Conservation (phyloP, 64 coral and sea anemone species). For the Stichodactyla helianthus region DNA sequence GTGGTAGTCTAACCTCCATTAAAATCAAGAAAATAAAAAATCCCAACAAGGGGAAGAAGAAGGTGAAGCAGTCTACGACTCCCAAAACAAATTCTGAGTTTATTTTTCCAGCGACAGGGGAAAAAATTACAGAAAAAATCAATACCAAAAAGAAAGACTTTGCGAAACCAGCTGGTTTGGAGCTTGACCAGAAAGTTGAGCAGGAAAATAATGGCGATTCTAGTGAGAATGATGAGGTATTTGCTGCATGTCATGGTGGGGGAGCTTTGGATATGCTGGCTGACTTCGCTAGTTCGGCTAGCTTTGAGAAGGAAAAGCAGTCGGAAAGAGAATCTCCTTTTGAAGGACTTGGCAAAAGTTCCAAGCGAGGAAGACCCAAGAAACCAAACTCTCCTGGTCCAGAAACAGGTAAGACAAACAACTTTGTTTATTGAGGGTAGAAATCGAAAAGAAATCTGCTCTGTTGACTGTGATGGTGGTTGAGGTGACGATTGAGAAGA, state of each 20-base stretch:
- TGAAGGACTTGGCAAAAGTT: slow-evolving; percentile 9
- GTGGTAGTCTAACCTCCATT: not conserved
- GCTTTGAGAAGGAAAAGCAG: slow-evolving; percentile 26
- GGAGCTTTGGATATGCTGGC: slow-evolving; percentile 51
- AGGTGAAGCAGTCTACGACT: not conserved
- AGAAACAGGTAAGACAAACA: slow-evolving; percentile 10
- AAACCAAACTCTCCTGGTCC: slow-evolving; percentile 16
- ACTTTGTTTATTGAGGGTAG: not conserved
- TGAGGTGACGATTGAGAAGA: too few species aligned
- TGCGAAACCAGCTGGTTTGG: slow-evolving; percentile 29
- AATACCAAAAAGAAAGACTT: slow-evolving; percentile 24
- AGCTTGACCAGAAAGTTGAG: slow-evolving; percentile 35
- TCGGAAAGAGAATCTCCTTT: not conserved
- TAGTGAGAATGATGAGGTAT: slow-evolving; percentile 52
- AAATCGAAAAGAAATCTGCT: too few species aligned
- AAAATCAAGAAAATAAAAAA: slow-evolving; percentile 46
- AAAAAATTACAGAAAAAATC: slow-evolving; percentile 21
- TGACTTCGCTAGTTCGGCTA: slow-evolving; percentile 30
- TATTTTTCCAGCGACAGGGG: slow-evolving; percentile 25
- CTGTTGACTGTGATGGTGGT: too few species aligned
- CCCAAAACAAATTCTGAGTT: slow-evolving; percentile 22
- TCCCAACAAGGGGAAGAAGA: slow-evolving; percentile 40
- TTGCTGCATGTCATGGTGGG: slow-evolving; percentile 7
- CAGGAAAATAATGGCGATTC: slow-evolving; percentile 12
- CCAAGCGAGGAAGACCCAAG: slow-evolving; percentile 41